Evolutionary conservation across 1,140 invertebrate genomes (phyloP).

Genomic region (Argopecten irradians): DNA sequence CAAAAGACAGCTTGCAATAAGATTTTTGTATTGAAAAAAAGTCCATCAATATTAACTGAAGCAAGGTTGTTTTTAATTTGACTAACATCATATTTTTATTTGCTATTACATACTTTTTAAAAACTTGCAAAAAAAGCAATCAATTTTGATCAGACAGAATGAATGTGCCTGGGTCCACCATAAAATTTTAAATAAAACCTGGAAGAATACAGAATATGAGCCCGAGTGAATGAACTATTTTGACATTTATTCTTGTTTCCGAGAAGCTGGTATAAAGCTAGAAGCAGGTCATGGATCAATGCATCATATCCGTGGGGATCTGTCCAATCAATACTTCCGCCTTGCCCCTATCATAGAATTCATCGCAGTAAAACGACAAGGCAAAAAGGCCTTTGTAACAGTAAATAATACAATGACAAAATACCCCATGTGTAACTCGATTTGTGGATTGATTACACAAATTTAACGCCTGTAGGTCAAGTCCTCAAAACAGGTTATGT

Average conservation of each 20-base stretch:
- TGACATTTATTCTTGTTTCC: background rate
- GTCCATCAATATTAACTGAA: no score
- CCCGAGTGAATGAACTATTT: background rate
- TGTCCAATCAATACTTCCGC: background rate
- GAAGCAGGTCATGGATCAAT: conserved; percentile 20
- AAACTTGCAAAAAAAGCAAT: no score
- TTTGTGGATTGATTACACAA: background rate
- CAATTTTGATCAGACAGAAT: no score
- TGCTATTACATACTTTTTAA: no score
- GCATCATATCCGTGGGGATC: background rate
- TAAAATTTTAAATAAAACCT: no score
- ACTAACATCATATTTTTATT: no score
- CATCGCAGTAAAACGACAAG: background rate
- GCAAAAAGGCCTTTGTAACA: background rate
- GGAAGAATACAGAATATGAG: background rate
- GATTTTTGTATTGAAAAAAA: no score
- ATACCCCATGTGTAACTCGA: background rate
- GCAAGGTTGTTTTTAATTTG: no score
- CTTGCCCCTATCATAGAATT: background rate
- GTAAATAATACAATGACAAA: background rate
- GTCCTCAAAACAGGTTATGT: background rate
- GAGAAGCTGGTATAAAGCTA: background rate
- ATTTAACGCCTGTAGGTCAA: background rate
- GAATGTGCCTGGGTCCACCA: no score
- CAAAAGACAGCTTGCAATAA: no score